Percentiles rank a stretch among this genome's conserved stretches.
Evolutionary conservation across 1,140 invertebrate species (phyloP).

Genomic region (Heliothis virescens): DNA sequence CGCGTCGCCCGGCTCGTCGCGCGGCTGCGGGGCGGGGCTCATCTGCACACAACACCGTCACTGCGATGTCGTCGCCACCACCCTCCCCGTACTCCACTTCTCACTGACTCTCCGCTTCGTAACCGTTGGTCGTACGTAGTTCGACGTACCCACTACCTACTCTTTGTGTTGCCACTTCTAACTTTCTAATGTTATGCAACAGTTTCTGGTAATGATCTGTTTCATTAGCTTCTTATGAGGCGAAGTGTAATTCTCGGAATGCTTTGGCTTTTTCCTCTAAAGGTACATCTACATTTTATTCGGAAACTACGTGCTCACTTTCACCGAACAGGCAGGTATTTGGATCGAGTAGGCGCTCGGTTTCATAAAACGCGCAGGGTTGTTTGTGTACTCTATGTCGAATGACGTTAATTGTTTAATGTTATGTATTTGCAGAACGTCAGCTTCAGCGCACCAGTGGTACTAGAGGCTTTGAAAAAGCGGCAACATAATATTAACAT

Average conservation of each 20-base stretch:
- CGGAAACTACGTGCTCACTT: constrained; percentile 47
- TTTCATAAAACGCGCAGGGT: constrained; percentile 19
- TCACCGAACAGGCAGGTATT: constrained; percentile 38
- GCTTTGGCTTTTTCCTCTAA: constrained; percentile 26
- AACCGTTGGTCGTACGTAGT: constrained; percentile 35
- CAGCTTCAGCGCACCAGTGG: constrained; percentile 67
- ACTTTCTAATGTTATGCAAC: constrained; percentile 40
- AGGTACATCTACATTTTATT: constrained; percentile 32
- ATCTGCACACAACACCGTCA: constrained; percentile 87
- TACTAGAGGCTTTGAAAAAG: constrained; percentile 78
- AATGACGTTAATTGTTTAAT: constrained; percentile 23
- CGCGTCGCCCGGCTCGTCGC: constrained; percentile 85
- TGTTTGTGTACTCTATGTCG: not conserved
- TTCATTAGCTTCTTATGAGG: constrained; percentile 33
- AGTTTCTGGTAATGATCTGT: constrained; percentile 42
- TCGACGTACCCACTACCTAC: constrained; percentile 39
- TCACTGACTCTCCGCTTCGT: constrained; percentile 80
- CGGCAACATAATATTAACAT: constrained; percentile 78
- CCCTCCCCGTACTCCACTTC: constrained; percentile 82
- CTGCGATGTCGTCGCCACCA: constrained; percentile 79
- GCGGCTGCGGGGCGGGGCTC: constrained; percentile 87
- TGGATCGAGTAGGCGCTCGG: constrained; percentile 13
- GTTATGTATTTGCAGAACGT: constrained; percentile 48
- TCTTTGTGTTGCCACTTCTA: constrained; percentile 39
- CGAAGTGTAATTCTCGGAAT: constrained; percentile 28